phyloP scores from a whole-genome alignment of 2,113 vertebrate genomes.

The Bos javanicus region DNA sequence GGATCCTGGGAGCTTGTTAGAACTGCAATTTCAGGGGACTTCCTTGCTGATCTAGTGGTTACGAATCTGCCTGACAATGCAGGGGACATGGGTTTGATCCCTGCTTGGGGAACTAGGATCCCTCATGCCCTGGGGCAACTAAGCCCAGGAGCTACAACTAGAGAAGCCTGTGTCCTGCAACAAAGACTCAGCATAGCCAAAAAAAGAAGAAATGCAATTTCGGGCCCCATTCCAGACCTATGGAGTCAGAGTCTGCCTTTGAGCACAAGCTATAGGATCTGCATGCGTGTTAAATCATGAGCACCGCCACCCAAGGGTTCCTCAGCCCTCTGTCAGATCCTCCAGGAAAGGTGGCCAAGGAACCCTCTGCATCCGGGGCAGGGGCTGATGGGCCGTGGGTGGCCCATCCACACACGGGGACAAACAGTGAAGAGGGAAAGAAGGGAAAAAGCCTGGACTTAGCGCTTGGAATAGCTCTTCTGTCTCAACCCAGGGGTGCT shows the following conservation, averaged over 20 bases:
- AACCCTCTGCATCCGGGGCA: not conserved
- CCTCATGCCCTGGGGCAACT: not conserved
- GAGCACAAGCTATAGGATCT: not conserved
- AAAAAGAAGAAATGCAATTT: not conserved
- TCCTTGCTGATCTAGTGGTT: not conserved
- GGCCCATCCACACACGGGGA: not conserved
- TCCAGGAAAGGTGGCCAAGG: not conserved
- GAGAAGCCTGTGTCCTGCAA: not conserved
- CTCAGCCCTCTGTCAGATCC: not conserved
- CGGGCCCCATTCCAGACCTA: not conserved
- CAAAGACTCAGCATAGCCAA: not conserved
- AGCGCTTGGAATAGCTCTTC: not conserved
- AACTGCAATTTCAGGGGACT: not conserved
- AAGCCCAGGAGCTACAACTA: not conserved
- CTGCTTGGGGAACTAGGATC: not conserved
- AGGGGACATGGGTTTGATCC: accelerated
- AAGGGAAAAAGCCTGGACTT: not conserved
- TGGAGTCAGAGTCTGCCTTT: not conserved
- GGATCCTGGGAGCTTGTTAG: not conserved
- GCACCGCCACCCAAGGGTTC: accelerated
- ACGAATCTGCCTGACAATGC: not conserved
- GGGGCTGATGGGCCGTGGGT: not conserved
- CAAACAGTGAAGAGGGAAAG: not conserved
- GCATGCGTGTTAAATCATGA: not conserved
- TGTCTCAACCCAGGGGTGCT: not conserved